phyloP scores from a whole-genome alignment of 1,140 invertebrate genomes.

The Lasioglossum albipes region DNA sequence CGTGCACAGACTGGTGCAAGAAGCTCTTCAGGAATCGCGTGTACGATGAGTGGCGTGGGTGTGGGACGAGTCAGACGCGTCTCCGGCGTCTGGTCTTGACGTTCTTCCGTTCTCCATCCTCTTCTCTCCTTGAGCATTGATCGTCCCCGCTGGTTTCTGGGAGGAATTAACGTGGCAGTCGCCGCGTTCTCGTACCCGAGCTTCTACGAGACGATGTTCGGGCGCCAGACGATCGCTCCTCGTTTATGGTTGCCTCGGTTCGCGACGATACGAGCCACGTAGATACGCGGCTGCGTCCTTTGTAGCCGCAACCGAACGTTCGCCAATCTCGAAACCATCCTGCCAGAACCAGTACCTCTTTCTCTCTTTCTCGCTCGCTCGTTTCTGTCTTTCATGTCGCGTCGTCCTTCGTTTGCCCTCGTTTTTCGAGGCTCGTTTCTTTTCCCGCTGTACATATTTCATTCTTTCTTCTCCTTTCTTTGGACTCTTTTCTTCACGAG shows the following conservation, averaged over 20 bases:
- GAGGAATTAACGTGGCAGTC: conserved; percentile 12
- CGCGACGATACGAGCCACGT: background rate
- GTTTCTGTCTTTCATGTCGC: too few species aligned
- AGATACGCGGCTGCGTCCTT: conserved; percentile 27
- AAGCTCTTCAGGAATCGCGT: conserved; percentile 53
- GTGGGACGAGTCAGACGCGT: conserved; percentile 58
- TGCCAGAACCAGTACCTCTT: background rate
- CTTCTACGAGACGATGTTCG: background rate
- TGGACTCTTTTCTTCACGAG: too few species aligned
- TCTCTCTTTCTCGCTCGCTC: background rate
- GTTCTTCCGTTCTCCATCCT: conserved; percentile 24
- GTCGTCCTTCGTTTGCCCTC: too few species aligned
- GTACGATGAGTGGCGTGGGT: conserved; percentile 51
- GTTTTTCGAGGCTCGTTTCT: background rate
- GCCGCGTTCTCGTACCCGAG: conserved; percentile 4
- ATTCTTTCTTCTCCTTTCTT: too few species aligned
- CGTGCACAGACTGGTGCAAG: conserved; percentile 45
- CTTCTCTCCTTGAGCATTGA: background rate
- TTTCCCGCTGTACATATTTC: background rate
- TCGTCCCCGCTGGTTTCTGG: background rate
- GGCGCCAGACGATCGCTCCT: conserved; percentile 49
- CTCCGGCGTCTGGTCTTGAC: conserved; percentile 46
- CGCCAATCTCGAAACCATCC: conserved; percentile 32
- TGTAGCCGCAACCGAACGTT: conserved; percentile 30
- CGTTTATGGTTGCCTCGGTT: conserved; percentile 2